Conservation (phyloP, 2,797 vertebrate genomes). For the Taeniopygia guttata region DNA sequence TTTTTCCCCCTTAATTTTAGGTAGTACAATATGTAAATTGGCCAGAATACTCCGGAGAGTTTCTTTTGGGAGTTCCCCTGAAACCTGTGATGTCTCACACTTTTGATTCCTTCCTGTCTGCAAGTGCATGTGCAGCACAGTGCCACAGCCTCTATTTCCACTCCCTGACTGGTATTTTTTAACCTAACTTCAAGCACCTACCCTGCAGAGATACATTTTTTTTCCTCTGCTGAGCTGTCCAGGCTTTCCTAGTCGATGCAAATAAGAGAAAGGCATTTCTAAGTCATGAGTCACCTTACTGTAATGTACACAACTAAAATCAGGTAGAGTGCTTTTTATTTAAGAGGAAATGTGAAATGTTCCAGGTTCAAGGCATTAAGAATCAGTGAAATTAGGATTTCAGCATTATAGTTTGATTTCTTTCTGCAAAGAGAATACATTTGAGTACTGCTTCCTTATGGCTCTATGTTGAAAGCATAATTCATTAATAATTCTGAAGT, state of each 20-base stretch:
- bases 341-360: not conserved
- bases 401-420: not conserved
- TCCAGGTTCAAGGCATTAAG: not conserved
- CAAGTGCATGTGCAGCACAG: not conserved
- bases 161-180: not conserved
- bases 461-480: not conserved
- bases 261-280: conserved; percentile 3
- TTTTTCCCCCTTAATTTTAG: not conserved
- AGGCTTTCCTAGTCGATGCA: not conserved
- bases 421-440: not conserved
- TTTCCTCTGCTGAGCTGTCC: not conserved
- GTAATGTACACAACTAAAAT: not conserved
- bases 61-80: not conserved
- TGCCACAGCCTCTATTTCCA: not conserved
- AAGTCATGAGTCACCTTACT: not conserved
- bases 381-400: not conserved
- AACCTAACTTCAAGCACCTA: not conserved
- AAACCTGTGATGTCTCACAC: conserved; percentile 5
- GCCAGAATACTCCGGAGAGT: not conserved
- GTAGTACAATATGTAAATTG: conserved; percentile 13
- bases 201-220: not conserved
- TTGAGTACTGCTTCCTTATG: not conserved
- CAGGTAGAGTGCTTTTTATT: not conserved
- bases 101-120: not conserved
- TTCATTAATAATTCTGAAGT: not conserved